Evolutionary conservation across 2,888 invertebrate genomes (phyloP), one percentile per base, ranked within the genome.

Genomic region (Iselma pallidipennis): DNA sequence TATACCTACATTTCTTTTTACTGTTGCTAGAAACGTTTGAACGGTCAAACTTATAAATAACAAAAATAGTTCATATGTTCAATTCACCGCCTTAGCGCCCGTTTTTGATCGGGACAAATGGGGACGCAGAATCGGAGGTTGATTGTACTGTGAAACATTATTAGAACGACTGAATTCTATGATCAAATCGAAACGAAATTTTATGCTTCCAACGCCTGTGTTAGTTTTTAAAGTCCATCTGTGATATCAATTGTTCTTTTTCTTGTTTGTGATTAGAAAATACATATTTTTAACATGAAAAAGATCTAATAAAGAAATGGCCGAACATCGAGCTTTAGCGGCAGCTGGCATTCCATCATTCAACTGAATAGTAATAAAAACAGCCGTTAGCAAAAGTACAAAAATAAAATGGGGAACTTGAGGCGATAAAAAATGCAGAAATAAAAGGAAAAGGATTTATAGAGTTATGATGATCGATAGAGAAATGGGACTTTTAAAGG

Each of bases 151-250:
- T n/a, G 25, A 55, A 63, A 63, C 57, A 56, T 59, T 63, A 63
- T 63, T 63, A 56, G 56, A 63, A 63, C 57, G 54, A 55, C 28
- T n/a, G n/a, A n/a, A n/a, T n/a, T n/a, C n/a, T n/a, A n/a, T n/a
- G n/a, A n/a, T n/a, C 52, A 60, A 57, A 64, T 64, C 57, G 60
- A 64, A 64, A 60, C 55, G 57, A 54, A 60, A 64, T 64, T 57
- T 60, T 59, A 53, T 56, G 28, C 59, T 48, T 9, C 28, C 42
- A 19, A 42, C 28, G 19, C 26, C 28, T 16, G 25, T 23, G 51
- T n/a, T n/a, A n/a, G n/a, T n/a, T n/a, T n/a, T n/a, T n/a, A n/a
- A n/a, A n/a, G n/a, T 42, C 19, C 42, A 19, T 42, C 42, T 19
- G 19, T 19, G 19, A 42, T 42, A 42, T 19, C 42, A 42, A 19